A percentile compares a stretch with the other conserved stretches of the same genome.
Evolutionary conservation across 2,888 invertebrate species (phyloP).

Genomic region (Lobophora halterata): DNA sequence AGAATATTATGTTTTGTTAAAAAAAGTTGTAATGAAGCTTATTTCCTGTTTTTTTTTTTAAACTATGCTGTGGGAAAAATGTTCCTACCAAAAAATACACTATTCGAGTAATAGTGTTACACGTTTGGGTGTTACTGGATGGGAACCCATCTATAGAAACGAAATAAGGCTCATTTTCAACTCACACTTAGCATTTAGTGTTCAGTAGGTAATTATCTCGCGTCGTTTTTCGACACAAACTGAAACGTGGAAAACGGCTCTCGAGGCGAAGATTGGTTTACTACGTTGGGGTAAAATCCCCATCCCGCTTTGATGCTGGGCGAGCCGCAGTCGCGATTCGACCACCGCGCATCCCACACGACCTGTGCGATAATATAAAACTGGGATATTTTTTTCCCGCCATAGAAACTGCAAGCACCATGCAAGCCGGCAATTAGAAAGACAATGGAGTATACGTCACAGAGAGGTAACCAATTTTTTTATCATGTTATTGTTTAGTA

Average conservation of each 20-base stretch:
- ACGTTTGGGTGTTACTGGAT: no score
- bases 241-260: slow-evolving; percentile 34
- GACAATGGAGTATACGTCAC: slow-evolving; percentile 67
- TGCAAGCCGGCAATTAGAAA: slow-evolving; percentile 45
- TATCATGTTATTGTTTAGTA: slow-evolving; percentile 41
- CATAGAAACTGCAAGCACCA: slow-evolving; percentile 38
- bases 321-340: slow-evolving; percentile 45
- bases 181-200: no score
- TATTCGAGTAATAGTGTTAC: no score
- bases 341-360: slow-evolving; percentile 33
- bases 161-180: no score
- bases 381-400: slow-evolving; percentile 40
- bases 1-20: no score
- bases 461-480: slow-evolving; percentile 48
- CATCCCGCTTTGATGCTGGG: slow-evolving; percentile 41
- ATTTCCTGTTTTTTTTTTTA: no score
- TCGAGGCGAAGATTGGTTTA: slow-evolving; percentile 37
- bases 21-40: no score
- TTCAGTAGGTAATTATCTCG: no score
- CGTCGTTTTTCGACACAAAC: slow-evolving; percentile 16
- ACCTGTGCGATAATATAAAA: slow-evolving; percentile 9
- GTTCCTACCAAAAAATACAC: no score
- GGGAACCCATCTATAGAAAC: no score
- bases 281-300: slow-evolving; percentile 26
- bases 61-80: no score